These are phyloP conservation scores for Orchesella flavescens DNA, from an alignment of 2,888 invertebrate species.

Conservation along the genomic window DNA sequence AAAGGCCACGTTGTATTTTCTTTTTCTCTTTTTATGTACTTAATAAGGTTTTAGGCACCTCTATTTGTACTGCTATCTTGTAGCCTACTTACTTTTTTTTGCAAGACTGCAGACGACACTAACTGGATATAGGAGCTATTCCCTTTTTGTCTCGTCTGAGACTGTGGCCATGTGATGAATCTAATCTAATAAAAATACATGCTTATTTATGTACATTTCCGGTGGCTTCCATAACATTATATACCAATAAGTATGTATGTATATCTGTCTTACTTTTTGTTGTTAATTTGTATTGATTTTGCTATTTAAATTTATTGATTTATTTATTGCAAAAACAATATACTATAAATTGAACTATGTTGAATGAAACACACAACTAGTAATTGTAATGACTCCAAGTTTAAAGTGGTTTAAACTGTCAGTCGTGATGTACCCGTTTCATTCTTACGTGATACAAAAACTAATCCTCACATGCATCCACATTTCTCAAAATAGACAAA, in stretches of 20 bases:
- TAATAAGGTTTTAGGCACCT: too few species aligned
- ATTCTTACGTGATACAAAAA: too few species aligned
- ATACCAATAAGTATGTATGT: not conserved
- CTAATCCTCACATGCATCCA: too few species aligned
- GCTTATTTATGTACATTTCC: too few species aligned
- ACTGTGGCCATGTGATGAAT: not conserved
- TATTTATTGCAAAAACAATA: too few species aligned
- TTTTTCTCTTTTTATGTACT: not conserved
- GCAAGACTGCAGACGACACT: not conserved
- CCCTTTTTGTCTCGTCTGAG: not conserved
- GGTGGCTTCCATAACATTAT: too few species aligned
- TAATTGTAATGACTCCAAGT: too few species aligned
- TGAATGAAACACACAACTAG: too few species aligned
- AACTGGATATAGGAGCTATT: not conserved
- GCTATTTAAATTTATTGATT: not conserved
- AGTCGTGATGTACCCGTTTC: too few species aligned
- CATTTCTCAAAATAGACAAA: too few species aligned
- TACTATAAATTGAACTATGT: too few species aligned
- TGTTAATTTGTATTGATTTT: not conserved
- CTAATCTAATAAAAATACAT: not conserved
- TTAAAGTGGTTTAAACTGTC: too few species aligned
- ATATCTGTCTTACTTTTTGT: not conserved
- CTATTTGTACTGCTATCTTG: not conserved
- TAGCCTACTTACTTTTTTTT: slow-evolving; percentile 2
- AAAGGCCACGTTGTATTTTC: slow-evolving; percentile 22